A percentile compares a stretch with the other conserved stretches of the same genome.
phyloP scores from a whole-genome alignment of 2,888 invertebrate genomes.

The Dioctria rufipes region DNA sequence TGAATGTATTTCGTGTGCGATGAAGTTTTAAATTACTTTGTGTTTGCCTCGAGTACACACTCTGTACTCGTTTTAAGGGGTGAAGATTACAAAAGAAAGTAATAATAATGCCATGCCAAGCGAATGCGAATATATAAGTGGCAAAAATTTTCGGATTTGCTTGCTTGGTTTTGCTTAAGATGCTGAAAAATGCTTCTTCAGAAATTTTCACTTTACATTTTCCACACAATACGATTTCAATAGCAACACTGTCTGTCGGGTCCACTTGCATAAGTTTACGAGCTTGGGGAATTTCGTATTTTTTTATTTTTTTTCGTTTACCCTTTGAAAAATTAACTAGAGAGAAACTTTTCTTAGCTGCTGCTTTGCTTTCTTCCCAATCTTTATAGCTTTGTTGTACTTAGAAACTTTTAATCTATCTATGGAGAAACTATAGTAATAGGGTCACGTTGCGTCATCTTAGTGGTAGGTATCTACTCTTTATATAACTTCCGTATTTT shows the following conservation, averaged over 20 bases:
- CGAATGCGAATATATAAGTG: constrained; percentile 3
- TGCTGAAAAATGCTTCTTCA: constrained; percentile 38
- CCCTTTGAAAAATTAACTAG: constrained; percentile 42
- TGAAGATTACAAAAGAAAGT: constrained; percentile 20
- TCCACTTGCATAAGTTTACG: constrained; percentile 38
- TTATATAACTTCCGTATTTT: constrained; percentile 29
- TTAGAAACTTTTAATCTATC: constrained; percentile 45
- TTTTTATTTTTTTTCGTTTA: neutral
- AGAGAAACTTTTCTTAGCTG: constrained; percentile 28
- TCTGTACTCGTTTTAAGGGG: neutral
- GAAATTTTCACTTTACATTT: constrained; percentile 11
- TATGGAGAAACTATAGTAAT: constrained; percentile 33
- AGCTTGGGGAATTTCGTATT: neutral
- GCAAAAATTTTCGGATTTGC: constrained; percentile 20
- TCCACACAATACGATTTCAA: constrained; percentile 12
- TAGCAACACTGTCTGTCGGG: constrained; percentile 13
- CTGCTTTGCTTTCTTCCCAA: constrained; percentile 14
- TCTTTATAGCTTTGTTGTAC: constrained; percentile 36
- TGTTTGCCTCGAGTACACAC: constrained; percentile 40
- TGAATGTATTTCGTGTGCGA: constrained; percentile 29
- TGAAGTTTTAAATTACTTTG: constrained; percentile 49
- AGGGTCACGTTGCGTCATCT: constrained; percentile 45
- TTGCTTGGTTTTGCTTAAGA: constrained; percentile 5
- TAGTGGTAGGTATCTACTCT: constrained; percentile 28
- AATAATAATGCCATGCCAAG: constrained; percentile 17